These are phyloP conservation scores for Coecobrya sp. DNA, from an alignment of 2,888 invertebrate species.

Conservation along the genomic window DNA sequence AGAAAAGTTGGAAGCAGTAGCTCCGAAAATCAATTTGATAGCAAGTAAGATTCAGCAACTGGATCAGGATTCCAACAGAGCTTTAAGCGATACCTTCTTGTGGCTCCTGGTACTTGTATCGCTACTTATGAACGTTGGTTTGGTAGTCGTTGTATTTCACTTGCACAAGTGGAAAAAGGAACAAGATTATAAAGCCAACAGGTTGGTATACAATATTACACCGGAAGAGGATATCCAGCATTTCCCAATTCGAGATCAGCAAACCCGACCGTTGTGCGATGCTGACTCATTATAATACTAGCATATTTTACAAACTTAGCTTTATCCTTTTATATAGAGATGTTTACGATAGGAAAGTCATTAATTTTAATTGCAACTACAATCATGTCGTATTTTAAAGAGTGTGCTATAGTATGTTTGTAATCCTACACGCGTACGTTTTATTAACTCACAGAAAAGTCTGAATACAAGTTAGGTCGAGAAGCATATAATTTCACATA, in stretches of 20 bases:
- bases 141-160: conserved; percentile 48
- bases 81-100: conserved; percentile 56
- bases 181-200: conserved; percentile 64
- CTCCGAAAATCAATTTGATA: conserved; percentile 30
- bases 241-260: conserved; percentile 48
- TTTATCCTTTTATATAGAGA: too few relatives aligned
- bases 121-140: background rate
- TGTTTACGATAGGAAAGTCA: conserved; percentile 17
- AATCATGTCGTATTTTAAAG: background rate
- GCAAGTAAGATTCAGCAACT: conserved; percentile 47
- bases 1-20: conserved; percentile 30
- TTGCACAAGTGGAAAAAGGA: conserved; percentile 71
- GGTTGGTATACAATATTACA: conserved; percentile 69
- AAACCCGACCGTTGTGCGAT: conserved; percentile 48
- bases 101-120: conserved; percentile 68
- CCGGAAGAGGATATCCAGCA: conserved; percentile 19
- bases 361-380: background rate
- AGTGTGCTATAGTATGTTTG: background rate
- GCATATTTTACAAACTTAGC: background rate
- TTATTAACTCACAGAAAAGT: background rate
- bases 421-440: background rate
- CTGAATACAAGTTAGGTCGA: background rate
- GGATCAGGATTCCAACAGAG: conserved; percentile 38
- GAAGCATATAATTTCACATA: too few relatives aligned
- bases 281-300: conserved; percentile 30